Base-by-base conservation (phyloP, 64 coral and sea anemone genomes). In the Pocillopora verrucosa region DNA sequence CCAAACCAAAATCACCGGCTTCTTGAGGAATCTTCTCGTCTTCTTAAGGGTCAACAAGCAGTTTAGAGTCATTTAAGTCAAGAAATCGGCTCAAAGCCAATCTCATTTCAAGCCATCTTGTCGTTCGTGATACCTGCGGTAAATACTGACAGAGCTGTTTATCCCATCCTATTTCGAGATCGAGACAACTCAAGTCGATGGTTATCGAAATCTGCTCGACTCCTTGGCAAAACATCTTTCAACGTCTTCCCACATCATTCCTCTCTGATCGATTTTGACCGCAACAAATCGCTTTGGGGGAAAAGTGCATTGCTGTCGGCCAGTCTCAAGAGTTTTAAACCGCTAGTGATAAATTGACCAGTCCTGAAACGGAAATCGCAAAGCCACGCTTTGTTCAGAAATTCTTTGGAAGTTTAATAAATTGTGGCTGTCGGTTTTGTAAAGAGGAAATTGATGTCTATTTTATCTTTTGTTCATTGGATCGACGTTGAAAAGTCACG, bases 71-170 rank as follows among this genome's bases (percentile, higher is more conserved):
- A 56, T 72, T 85, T 85, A 25, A 72, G 37, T 45, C 57, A 72
- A 85, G 82, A 85, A 85, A 85, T 70, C 82, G 41, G 63, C 82
- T 85, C 63, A 85, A 41, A 26, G 16, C 36, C 57, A 19, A 37
- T 72, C 72, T 85, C 10, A 14, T 85, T 11, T 85, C 10, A 24
- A 26, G 82, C 72, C 13, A 11, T 25, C 17, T 85, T 11, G 45
- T 56, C 20, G 7, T 85, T 85, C 65, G 61, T 85, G 82, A 85
- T 85, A 65, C 51, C 14, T n/a, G 17, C 22, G 38, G 36, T 85
- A 85, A 70, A 56, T 72, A 70, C 19, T 22, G 82, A 38, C 82
- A 72, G 82, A 85, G 64, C 72, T 85, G 82, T 85, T 72, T 85
- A 85, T 45, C 26, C 61, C 56, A 41, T 85, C 22, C 65, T 26